Conservation (phyloP, 2,888 invertebrate genomes). For the Agriopis aurantiaria region DNA sequence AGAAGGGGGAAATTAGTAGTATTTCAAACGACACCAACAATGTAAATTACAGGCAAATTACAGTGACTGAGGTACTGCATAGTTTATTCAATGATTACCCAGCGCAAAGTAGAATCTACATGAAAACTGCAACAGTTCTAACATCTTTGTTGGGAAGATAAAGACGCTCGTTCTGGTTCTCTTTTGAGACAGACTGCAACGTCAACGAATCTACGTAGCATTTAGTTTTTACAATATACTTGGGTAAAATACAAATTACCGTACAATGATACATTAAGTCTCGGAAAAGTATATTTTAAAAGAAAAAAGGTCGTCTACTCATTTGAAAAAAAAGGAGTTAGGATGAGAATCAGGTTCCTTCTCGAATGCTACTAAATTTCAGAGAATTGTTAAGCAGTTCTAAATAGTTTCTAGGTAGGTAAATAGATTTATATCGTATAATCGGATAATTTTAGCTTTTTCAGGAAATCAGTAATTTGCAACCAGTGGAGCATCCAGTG, state of each 20-base stretch:
- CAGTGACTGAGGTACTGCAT: slow-evolving; percentile 36
- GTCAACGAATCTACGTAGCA: background rate
- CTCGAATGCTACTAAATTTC: too few relatives aligned
- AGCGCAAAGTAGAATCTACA: background rate
- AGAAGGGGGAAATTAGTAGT: slow-evolving; percentile 30
- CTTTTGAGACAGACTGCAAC: background rate
- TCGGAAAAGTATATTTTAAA: too few relatives aligned
- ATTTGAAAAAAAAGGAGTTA: too few relatives aligned
- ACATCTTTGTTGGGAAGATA: background rate
- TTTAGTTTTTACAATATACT: background rate
- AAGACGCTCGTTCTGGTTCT: background rate
- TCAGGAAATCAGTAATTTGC: too few relatives aligned
- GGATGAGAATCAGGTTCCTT: too few relatives aligned
- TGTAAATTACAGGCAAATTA: slow-evolving; percentile 42
- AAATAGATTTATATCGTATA: too few relatives aligned
- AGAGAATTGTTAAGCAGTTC: too few relatives aligned
- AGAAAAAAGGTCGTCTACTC: too few relatives aligned
- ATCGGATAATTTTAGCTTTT: too few relatives aligned
- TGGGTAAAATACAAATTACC: slow-evolving; percentile 4
- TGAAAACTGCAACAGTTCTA: background rate
- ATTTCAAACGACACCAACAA: slow-evolving; percentile 38
- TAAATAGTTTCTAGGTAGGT: too few relatives aligned
- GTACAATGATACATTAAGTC: background rate
- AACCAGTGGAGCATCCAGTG: too few relatives aligned
- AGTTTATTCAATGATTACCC: slow-evolving; percentile 46